Evolutionary conservation across 2,113 vertebrate genomes (phyloP).

Genomic region (Tylochromis polylepis): DNA sequence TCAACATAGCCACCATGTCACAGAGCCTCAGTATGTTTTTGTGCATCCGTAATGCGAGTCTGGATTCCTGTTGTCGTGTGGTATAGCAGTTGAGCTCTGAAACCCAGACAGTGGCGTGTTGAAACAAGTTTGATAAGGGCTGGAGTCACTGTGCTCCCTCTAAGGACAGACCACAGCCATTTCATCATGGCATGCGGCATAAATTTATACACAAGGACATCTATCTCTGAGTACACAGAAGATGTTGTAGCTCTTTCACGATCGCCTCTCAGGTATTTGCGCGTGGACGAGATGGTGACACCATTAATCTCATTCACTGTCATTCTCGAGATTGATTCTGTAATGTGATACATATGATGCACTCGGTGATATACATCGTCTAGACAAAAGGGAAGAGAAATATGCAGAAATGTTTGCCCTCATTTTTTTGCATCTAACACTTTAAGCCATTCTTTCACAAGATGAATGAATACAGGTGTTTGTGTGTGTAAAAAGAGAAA

Average conservation of each 20-base stretch:
- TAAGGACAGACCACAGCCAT: conserved; percentile 35
- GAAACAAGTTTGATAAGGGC: conserved; percentile 50
- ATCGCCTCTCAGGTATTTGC: background rate
- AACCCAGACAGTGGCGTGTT: conserved; percentile 44
- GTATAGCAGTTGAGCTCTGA: conserved; percentile 17
- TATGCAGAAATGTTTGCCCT: background rate
- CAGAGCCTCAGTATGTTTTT: background rate
- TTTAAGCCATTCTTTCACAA: background rate
- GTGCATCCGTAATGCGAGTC: conserved; percentile 20
- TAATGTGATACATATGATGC: conserved; percentile 19
- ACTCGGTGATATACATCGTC: conserved; percentile 8
- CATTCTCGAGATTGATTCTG: conserved; percentile 19
- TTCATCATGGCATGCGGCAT: conserved; percentile 9
- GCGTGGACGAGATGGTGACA: background rate
- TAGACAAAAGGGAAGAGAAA: conserved; percentile 35
- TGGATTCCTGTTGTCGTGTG: conserved; percentile 27
- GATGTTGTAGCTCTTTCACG: background rate
- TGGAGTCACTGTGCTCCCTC: conserved; percentile 22
- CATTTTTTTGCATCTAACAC: background rate
- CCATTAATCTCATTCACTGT: conserved; percentile 23
- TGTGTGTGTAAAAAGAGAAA: background rate
- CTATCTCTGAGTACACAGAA: background rate
- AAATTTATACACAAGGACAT: conserved; percentile 20
- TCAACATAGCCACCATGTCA: background rate
- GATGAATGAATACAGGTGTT: conserved; percentile 45